Evolutionary conservation across 2,888 invertebrate species (phyloP).

Genomic region (Metopia argyrocephala): DNA sequence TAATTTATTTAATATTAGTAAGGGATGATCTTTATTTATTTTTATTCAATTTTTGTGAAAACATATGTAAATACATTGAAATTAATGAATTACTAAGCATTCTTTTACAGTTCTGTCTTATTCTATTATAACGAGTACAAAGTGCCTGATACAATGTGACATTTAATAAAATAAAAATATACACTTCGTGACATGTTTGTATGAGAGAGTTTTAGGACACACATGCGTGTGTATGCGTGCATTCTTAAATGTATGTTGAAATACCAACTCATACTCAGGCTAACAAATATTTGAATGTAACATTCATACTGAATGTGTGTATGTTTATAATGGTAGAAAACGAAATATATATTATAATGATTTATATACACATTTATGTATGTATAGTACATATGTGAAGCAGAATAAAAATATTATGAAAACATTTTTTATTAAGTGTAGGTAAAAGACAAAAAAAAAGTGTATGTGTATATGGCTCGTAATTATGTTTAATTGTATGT

Average conservation of each 20-base stretch:
- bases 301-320: conserved; percentile 15
- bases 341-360: conserved; percentile 34
- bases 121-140: conserved; percentile 11
- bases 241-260: not conserved
- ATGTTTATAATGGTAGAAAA: conserved; percentile 7
- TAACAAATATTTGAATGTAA: not conserved
- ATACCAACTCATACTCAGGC: not conserved
- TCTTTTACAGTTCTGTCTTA: no score
- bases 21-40: no score
- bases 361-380: conserved; percentile 46
- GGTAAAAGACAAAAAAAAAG: not conserved
- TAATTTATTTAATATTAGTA: no score
- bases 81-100: no score
- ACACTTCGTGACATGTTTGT: not conserved
- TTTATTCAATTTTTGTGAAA: no score
- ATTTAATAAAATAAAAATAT: conserved; percentile 19
- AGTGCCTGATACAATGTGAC: conserved; percentile 2
- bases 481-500: conserved; percentile 14
- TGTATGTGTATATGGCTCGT: conserved; percentile 18
- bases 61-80: no score
- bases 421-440: not conserved
- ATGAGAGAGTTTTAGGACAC: not conserved
- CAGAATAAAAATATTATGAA: not conserved
- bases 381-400: no score
- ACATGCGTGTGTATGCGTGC: not conserved